Conservation (phyloP, 2,888 invertebrate genomes). For the Vanessa cardui region DNA sequence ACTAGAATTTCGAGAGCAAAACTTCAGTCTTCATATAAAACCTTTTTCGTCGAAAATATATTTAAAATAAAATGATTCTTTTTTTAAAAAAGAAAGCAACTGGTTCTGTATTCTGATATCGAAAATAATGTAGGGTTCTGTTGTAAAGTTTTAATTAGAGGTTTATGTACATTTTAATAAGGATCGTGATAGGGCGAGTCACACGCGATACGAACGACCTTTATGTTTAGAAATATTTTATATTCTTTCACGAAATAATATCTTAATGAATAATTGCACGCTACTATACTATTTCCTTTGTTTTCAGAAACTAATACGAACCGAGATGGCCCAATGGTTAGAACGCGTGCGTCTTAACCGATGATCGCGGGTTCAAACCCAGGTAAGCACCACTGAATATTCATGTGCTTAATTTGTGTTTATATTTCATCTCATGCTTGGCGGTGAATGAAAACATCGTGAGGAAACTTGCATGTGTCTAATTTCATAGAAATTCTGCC, state of each 20-base stretch:
- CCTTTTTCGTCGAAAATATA: constrained; percentile 9
- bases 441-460: too few species aligned
- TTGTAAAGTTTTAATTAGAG: constrained; percentile 74
- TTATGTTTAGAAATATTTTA: constrained; percentile 54
- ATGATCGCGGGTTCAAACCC: too few species aligned
- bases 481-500: too few species aligned
- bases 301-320: too few species aligned
- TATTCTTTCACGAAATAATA: constrained; percentile 50
- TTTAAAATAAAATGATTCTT: constrained; percentile 18
- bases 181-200: constrained; percentile 57
- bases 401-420: too few species aligned
- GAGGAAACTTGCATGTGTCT: too few species aligned
- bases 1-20: constrained; percentile 14
- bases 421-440: too few species aligned
- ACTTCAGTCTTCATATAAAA: constrained; percentile 24
- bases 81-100: constrained; percentile 1
- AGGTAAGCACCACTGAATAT: too few species aligned
- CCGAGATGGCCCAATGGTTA: too few species aligned
- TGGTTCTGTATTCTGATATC: constrained; percentile 6
- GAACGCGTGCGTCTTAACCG: too few species aligned
- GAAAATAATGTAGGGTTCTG: constrained; percentile 37
- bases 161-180: constrained; percentile 58
- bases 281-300: constrained; percentile 46
- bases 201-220: constrained; percentile 63
- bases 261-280: constrained; percentile 64